Evolutionary conservation across 2,113 vertebrate genomes (phyloP).

Genomic region (Nothobranchius furzeri): DNA sequence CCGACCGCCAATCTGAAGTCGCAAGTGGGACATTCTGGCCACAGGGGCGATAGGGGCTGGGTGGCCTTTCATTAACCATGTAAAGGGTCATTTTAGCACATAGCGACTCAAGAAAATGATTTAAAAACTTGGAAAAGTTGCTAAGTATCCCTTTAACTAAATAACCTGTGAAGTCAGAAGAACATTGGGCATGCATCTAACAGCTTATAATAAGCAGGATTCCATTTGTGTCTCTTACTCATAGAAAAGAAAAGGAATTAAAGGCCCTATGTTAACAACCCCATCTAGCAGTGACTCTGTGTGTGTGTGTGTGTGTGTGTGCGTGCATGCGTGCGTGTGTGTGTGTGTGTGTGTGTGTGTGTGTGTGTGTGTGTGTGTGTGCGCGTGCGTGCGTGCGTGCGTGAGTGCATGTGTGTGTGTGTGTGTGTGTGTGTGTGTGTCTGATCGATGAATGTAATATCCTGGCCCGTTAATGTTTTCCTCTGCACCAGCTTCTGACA

Average conservation of each 20-base stretch:
- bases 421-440: background rate
- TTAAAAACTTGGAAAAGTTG: no score
- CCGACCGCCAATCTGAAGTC: no score
- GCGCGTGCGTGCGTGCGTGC: no score
- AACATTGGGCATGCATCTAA: background rate
- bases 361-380: background rate
- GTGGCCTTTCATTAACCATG: no score
- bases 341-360: no score
- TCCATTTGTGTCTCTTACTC: conserved; percentile 1
- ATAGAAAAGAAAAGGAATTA: background rate
- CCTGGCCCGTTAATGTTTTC: background rate
- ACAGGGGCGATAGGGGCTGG: no score
- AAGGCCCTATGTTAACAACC: conserved; percentile 3
- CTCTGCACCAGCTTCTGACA: background rate
- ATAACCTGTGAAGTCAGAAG: background rate
- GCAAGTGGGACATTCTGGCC: no score
- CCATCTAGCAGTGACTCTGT: background rate
- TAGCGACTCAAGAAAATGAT: no score
- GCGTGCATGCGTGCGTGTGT: no score
- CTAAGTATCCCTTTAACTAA: background rate
- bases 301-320: no score
- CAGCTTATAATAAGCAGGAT: background rate
- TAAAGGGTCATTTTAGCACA: no score
- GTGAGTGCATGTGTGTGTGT: no score
- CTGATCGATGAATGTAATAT: conserved; percentile 17